Base-by-base conservation (phyloP, 1,140 invertebrate genomes). In the Lasioglossum albipes region DNA sequence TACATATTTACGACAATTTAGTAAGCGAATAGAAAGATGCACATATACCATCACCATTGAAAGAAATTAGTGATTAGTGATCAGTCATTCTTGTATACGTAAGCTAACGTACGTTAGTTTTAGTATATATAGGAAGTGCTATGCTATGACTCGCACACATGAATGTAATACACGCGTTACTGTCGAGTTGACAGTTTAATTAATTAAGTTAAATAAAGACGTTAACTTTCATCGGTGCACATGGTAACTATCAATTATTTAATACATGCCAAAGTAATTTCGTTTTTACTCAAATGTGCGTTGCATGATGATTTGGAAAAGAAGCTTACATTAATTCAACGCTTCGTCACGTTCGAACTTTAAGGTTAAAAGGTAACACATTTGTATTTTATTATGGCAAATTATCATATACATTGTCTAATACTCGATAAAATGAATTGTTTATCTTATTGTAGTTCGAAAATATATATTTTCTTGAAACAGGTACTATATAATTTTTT, bases 121-220 rank as follows among this genome's bases (percentile, higher is more conserved):
- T 73, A 57, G 9, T n/a, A 72, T 59, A 71, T 76, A 57, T 54
- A 65, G 13, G 52, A 69, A 70, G 64, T 62, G 52, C 22, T 57
- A 57, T 62, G 52, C 22, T 57, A 57, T 62, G 52, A 6, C 2
- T 41, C 12, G 22, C n/a, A 45, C 52, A 49, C 57, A 75, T 45
- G 66, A 75, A 49, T 61, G 36, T 81, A 72, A 54, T 27, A 66
- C 64, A 81, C 45, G 74, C 9, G 68, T 36, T 52, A 71, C 52
- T 83, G 72, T 76, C 74, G 72, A 77, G 54, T 77, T 84, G 83
- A 81, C 83, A 84, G 59, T 84, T 81, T 77, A 81, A 84, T 85
- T 81, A 72, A 68, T 69, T 45, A 80, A 76, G 41, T 66, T 74
- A 64, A 49, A n/a, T 66, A 27, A 81, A 69, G 65, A 49, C 72